Percentiles rank a stretch among this genome's conserved stretches.
phyloP scores from a whole-genome alignment of 2,797 vertebrate genomes.

The Ptychobarbus kaznakovi region DNA sequence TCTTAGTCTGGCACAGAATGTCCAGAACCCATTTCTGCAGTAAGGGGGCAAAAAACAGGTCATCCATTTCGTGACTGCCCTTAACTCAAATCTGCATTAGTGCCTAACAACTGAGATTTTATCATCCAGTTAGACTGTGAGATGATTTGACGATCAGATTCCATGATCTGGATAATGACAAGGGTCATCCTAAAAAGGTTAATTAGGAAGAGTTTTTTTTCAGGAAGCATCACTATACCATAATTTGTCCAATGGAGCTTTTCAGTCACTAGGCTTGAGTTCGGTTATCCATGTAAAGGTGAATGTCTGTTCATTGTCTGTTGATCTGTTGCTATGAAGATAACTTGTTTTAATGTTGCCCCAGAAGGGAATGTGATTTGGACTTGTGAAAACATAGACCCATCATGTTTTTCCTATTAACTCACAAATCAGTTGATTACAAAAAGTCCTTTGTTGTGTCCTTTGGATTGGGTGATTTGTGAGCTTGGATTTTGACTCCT shows the following conservation, averaged over 20 bases:
- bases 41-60: conserved; percentile 4
- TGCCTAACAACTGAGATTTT: conserved; percentile 35
- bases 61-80: neutral
- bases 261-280: neutral
- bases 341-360: neutral
- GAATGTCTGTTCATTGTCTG: too few relatives aligned
- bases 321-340: neutral
- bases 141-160: conserved; percentile 62
- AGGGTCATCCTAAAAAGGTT: conserved; percentile 17
- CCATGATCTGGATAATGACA: conserved; percentile 29
- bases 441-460: conserved; percentile 35
- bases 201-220: neutral
- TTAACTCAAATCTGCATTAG: neutral
- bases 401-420: neutral
- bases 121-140: conserved; percentile 47
- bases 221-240: conserved; percentile 18
- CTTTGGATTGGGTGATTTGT: conserved; percentile 31
- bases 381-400: neutral
- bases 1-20: neutral
- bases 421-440: conserved; percentile 12
- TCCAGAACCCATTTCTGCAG: neutral
- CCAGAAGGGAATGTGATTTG: neutral
- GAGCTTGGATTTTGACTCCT: conserved; percentile 26
- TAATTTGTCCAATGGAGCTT: conserved; percentile 50
- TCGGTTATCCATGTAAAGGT: neutral